These are phyloP conservation scores for Thaumetopoea pityocampa DNA, from an alignment of 1,140 invertebrate species.

Conservation along the genomic window DNA sequence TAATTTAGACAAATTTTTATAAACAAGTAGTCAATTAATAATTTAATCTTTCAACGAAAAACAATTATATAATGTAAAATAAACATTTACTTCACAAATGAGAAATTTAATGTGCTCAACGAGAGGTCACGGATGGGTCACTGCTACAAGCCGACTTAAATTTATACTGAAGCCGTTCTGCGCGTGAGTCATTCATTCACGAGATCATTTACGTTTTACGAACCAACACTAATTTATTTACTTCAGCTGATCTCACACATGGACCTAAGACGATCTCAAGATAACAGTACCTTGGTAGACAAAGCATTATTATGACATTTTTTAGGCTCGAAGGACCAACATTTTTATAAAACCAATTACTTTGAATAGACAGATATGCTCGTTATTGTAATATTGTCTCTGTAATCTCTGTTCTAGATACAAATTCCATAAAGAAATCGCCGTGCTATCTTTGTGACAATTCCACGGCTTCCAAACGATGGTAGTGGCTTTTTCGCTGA, in stretches of 20 bases:
- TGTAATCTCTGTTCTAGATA: too few relatives aligned
- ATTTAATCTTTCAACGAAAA: too few relatives aligned
- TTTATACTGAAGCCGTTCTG: conserved; percentile 60
- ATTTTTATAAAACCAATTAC: too few relatives aligned
- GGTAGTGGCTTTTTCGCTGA: conserved; percentile 72
- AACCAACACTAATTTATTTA: conserved; percentile 50
- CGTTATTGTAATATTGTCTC: too few relatives aligned
- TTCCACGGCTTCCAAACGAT: conserved; percentile 50
- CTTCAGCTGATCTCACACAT: conserved; percentile 35
- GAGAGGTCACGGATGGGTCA: too few relatives aligned
- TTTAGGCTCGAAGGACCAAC: background rate
- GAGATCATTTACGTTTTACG: conserved; percentile 48
- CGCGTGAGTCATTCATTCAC: conserved; percentile 66
- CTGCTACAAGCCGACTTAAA: conserved; percentile 48
- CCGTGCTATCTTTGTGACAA: conserved; percentile 39
- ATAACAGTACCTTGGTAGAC: conserved; percentile 4
- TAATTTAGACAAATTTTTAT: too few relatives aligned
- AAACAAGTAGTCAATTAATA: too few relatives aligned
- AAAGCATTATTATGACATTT: background rate
- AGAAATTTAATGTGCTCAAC: too few relatives aligned
- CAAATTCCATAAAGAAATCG: conserved; percentile 10
- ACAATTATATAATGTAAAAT: too few relatives aligned
- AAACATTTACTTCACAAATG: too few relatives aligned
- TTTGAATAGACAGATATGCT: too few relatives aligned
- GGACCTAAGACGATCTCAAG: conserved; percentile 6